Conservation (phyloP, 2,797 vertebrate genomes). For the Neosalanx taihuensis region DNA sequence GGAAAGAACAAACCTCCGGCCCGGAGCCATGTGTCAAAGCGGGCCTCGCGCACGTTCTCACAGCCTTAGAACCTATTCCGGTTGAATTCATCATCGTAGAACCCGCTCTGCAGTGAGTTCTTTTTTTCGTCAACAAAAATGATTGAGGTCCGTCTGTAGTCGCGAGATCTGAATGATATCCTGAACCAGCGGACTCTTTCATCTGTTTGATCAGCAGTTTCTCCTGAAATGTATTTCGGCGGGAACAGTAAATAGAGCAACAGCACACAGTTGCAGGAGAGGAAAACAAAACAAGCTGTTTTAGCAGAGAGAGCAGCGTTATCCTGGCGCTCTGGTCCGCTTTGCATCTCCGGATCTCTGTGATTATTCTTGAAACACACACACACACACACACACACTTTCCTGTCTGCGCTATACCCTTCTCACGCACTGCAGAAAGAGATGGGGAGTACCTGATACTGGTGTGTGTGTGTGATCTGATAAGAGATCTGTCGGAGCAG, state of each 20-base stretch:
- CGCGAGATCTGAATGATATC: background rate
- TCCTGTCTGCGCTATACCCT: slow-evolving; percentile 10
- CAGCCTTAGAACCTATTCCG: slow-evolving; percentile 23
- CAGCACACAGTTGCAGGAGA: slow-evolving; percentile 25
- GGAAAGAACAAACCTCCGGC: slow-evolving; percentile 23
- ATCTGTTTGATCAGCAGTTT: background rate
- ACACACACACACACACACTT: slow-evolving; percentile 23
- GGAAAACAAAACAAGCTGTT: slow-evolving; percentile 33
- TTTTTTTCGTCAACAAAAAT: too few relatives aligned
- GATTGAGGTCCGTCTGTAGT: slow-evolving; percentile 34
- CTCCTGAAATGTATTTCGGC: slow-evolving; percentile 30
- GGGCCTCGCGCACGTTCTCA: too few relatives aligned
- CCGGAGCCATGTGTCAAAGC: too few relatives aligned
- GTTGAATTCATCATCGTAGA: slow-evolving; percentile 20
- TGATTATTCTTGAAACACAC: slow-evolving; percentile 57
- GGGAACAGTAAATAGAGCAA: background rate
- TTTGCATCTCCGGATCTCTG: slow-evolving; percentile 52
- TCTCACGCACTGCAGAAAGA: slow-evolving; percentile 35
- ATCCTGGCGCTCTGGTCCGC: slow-evolving; percentile 48
- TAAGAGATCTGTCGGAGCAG: slow-evolving; percentile 70
- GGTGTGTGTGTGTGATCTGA: slow-evolving; percentile 71
- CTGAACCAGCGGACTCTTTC: too few relatives aligned
- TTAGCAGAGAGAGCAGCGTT: slow-evolving; percentile 39
- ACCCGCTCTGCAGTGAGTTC: too few relatives aligned
- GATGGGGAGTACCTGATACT: slow-evolving; percentile 67